Evolutionary conservation across 2,113 vertebrate genomes (phyloP), one percentile per base, ranked within the genome.

Genomic region (Hipposideros armiger): DNA sequence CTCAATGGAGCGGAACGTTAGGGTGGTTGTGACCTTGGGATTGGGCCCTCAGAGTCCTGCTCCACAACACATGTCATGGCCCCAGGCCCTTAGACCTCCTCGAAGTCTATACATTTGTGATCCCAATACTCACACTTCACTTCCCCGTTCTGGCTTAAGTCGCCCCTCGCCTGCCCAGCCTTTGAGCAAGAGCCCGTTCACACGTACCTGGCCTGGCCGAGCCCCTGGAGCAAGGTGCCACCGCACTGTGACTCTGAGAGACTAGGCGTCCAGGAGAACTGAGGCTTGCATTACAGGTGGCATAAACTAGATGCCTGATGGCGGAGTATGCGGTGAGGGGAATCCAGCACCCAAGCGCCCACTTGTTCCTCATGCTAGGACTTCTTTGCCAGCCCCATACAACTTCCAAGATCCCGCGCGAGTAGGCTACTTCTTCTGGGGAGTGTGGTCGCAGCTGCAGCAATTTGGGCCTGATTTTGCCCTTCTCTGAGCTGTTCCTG

Each of bases 301-400:
- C 5, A 6, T 6, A 40, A 72, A 11, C 22, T 17, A 15, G 7
- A 50, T 6, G 66, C 60, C 20, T n/a, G 11, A 28, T 10, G 45
- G 47, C 22, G 4, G 22, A 85, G 64, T 7, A 28, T 11, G 8
- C 1, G 64, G 17, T 4, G 8, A 73, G 30, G 24, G 17, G 19
- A 24, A 40, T 24, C 0, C 19, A 11, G 26, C 17, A 15, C 2
- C 2, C 17, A 1, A 11, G 52, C 7, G 7, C 28, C 2, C 5
- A 28, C 6, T 11, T 73, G 28, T 45, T 60, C 56, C 66, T 72
- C 36, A 72, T 15, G 14, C 47, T 2, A 15, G 7, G 4, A 45
- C 19, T 32, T 26, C 15, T 16, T 32, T 3, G n/a, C n/a, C 0
- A 4, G 26, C 0, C 42, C n/a, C 0, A 0, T 6, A 30, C 10